Evolutionary conservation across 2,888 invertebrate genomes (phyloP), one percentile per base, ranked within the genome.

Genomic region (Oscheius sp.): DNA sequence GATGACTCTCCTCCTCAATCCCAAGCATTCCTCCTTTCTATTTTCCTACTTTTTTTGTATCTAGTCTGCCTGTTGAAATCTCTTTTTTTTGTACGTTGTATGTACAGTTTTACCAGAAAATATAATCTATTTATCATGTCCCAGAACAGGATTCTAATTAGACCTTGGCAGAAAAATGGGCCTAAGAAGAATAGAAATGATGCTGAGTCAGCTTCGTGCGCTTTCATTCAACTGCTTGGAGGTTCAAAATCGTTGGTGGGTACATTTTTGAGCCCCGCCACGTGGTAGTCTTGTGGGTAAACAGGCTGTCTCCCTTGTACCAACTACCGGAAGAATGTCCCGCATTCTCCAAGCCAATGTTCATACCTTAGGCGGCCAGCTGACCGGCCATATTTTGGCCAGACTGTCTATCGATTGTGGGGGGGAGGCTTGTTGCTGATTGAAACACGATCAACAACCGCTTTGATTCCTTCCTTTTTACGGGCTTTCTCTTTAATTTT

Each of bases 41-140:
- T 32, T 63, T 32, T 50, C 9, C 29, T 13, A 11, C 33, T 21
- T 33, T 33, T 50, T 50, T 50, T 65, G 13, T 33, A 10, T 51
- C 33, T 50, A 21, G n/a, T 48, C 50, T 65, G 65, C 65, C 65
- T 50, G n/a, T 60, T 21, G 10, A 68, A 37, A 37, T 35, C 33
- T 68, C 35, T 42, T 42, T 42, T 42, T 42, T 42, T 42, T 3
- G 35, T 37, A 35, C 37, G 66, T 33, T 55, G 68, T 68, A 55
- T 55, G 55, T 68, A 68, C 55, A 55, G 42, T 66, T 55, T 68
- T 33, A 55, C 32, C 35, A 32, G 53, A 2, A 35, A 1, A 60
- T 4, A 68, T 68, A 35, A 55, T 51, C 32, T 68, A 55, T 68
- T 55, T 68, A 68, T 68, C 10, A n/a, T 58, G 42, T 21, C 48